Conservation (phyloP, 2,113 vertebrate genomes). For the Synchiropus splendidus region DNA sequence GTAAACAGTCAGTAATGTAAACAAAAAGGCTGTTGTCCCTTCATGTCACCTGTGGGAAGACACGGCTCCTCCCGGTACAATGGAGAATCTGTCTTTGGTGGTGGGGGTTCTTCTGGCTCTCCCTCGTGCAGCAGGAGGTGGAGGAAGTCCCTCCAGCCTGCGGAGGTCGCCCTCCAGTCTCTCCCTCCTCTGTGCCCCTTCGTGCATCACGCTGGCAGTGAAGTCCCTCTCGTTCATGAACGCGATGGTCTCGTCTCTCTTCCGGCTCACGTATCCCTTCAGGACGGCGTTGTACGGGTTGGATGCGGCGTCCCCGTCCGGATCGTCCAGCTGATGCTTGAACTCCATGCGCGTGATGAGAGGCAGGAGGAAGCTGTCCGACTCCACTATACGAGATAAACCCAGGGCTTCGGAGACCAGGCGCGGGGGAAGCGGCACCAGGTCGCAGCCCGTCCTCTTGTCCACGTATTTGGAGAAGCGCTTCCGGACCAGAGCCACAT, state of each 20-base stretch:
- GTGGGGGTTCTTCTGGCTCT: constrained; percentile 42
- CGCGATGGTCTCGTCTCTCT: constrained; percentile 58
- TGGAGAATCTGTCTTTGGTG: constrained; percentile 46
- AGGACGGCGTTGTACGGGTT: constrained; percentile 63
- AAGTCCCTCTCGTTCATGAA: constrained; percentile 65
- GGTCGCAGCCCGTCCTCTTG: constrained; percentile 55
- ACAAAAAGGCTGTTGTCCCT: neutral
- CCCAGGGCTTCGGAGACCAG: constrained; percentile 55
- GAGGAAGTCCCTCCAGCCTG: constrained; percentile 53
- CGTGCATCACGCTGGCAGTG: constrained; percentile 55
- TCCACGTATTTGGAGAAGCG: constrained; percentile 54
- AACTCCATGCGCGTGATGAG: constrained; percentile 68
- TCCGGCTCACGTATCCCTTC: constrained; percentile 63
- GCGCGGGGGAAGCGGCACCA: constrained; percentile 54
- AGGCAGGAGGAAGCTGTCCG: constrained; percentile 54
- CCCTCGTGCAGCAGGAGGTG: constrained; percentile 10
- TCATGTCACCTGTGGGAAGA: constrained; percentile 28
- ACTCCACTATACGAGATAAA: constrained; percentile 11
- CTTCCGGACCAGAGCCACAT: constrained; percentile 48
- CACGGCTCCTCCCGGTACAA: constrained; percentile 38
- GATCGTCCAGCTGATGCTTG: constrained; percentile 56
- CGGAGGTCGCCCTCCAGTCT: constrained; percentile 47
- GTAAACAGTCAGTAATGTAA: too few relatives aligned
- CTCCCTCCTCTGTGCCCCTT: constrained; percentile 48
- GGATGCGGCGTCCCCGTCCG: constrained; percentile 31